Conservation (phyloP, 2,888 invertebrate species). For the Nomada flava region DNA sequence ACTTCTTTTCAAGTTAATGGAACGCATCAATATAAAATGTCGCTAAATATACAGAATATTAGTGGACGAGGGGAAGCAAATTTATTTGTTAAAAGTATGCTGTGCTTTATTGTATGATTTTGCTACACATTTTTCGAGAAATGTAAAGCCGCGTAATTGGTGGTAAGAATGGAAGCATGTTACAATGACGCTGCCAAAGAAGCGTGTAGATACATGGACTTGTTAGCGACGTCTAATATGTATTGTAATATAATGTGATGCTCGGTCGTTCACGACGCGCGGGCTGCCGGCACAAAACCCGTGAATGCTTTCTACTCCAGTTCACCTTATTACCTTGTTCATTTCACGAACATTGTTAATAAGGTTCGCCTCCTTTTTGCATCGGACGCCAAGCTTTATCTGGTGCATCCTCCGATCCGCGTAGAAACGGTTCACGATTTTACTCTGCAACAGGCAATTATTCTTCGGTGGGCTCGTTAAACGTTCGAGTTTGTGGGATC, state of each 20-base stretch:
- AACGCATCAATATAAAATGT: too few species aligned
- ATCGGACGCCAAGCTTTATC: slow-evolving; percentile 15
- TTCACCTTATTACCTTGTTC: slow-evolving; percentile 62
- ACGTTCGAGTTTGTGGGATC: too few species aligned
- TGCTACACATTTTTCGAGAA: background rate
- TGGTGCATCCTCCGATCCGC: background rate
- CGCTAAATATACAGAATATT: too few species aligned
- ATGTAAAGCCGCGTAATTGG: background rate
- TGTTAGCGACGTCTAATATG: slow-evolving; percentile 19
- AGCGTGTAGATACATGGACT: slow-evolving; percentile 49
- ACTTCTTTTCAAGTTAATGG: too few species aligned
- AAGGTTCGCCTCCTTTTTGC: slow-evolving; percentile 36
- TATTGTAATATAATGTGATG: slow-evolving; percentile 35
- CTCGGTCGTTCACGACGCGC: slow-evolving; percentile 43
- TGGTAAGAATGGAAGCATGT: background rate
- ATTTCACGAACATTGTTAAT: slow-evolving; percentile 49
- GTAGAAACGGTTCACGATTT: slow-evolving; percentile 17
- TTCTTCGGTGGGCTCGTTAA: too few species aligned
- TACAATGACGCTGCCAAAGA: slow-evolving; percentile 12
- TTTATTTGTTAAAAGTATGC: too few species aligned
- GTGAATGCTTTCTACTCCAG: slow-evolving; percentile 69
- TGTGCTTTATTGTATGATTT: background rate
- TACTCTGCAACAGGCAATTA: background rate
- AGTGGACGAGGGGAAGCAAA: too few species aligned
- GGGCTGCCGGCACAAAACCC: slow-evolving; percentile 37